phyloP scores from a whole-genome alignment of 2,113 vertebrate genomes.

The Platysternon megacephalum region DNA sequence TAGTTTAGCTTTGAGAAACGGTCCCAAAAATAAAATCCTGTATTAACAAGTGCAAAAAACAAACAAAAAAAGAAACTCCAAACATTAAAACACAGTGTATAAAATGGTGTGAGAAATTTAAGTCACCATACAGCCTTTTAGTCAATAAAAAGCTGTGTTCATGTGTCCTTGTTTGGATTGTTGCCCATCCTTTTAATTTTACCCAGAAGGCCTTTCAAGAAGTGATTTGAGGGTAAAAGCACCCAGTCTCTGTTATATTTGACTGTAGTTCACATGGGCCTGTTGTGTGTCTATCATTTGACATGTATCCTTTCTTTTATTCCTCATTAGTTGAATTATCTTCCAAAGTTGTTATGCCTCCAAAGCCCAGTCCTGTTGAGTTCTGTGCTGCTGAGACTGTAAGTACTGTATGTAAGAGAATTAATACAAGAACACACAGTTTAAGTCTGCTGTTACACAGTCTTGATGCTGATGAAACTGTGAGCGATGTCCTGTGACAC shows the following conservation, averaged over 20 bases:
- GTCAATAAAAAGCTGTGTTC: constrained; percentile 91
- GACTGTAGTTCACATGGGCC: constrained; percentile 66
- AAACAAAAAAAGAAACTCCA: constrained; percentile 87
- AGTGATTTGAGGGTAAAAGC: constrained; percentile 66
- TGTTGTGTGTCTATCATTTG: constrained; percentile 45
- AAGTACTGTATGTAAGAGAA: constrained; percentile 97
- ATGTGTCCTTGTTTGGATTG: constrained; percentile 81
- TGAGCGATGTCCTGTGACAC: constrained; percentile 90
- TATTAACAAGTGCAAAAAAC: constrained; percentile 94
- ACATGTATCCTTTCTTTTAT: constrained; percentile 73
- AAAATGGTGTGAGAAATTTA: constrained; percentile 98
- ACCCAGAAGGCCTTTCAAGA: constrained; percentile 81
- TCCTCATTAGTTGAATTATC: constrained; percentile 92
- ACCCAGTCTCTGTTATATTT: constrained; percentile 64
- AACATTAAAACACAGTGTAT: constrained; percentile 99
- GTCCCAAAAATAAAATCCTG: constrained; percentile 87
- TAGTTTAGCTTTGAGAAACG: constrained; percentile 83
- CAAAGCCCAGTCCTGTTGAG: constrained; percentile 88
- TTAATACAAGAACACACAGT: constrained; percentile 95
- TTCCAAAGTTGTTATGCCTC: constrained; percentile 88
- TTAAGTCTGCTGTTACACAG: constrained; percentile 96
- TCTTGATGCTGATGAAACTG: constrained; percentile 93
- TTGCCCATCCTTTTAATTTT: constrained; percentile 76
- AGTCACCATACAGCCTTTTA: constrained; percentile 90
- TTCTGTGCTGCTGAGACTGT: constrained; percentile 95